These are phyloP conservation scores for Hystrix brachyura DNA, from an alignment of 2,113 vertebrate genomes.

Conservation along the genomic window DNA sequence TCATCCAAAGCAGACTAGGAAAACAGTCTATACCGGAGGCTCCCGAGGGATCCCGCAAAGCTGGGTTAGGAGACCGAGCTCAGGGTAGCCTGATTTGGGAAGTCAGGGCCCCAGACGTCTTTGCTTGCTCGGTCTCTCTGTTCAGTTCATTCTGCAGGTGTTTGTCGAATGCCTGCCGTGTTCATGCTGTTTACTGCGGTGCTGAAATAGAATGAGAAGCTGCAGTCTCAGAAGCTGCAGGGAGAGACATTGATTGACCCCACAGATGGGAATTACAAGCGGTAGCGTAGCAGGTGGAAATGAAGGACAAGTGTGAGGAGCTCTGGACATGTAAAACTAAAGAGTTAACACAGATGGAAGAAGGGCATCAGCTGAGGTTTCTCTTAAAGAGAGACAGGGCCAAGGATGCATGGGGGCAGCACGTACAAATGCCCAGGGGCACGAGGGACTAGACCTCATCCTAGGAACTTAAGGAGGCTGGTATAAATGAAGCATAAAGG, in stretches of 20 bases:
- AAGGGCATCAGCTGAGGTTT: neutral
- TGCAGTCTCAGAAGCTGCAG: neutral
- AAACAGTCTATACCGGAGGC: too few relatives aligned
- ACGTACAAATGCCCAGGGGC: neutral
- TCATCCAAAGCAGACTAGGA: neutral
- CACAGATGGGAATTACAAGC: neutral
- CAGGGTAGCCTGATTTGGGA: neutral
- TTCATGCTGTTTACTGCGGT: neutral
- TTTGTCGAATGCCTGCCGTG: neutral
- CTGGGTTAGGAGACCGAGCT: neutral
- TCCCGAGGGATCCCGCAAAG: accelerated
- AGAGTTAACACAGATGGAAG: accelerated
- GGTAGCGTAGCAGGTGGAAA: neutral
- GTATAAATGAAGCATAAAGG: neutral
- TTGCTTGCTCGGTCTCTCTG: neutral
- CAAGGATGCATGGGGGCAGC: accelerated
- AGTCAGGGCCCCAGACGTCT: neutral
- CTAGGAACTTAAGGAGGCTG: neutral
- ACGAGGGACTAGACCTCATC: neutral
- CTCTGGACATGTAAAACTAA: accelerated
- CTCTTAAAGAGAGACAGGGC: neutral
- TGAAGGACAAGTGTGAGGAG: neutral
- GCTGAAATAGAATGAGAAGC: neutral
- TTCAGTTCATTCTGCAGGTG: neutral
- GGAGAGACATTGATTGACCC: neutral